Evolutionary conservation across 2,888 invertebrate genomes (phyloP).

Genomic region (Molanna angustata): DNA sequence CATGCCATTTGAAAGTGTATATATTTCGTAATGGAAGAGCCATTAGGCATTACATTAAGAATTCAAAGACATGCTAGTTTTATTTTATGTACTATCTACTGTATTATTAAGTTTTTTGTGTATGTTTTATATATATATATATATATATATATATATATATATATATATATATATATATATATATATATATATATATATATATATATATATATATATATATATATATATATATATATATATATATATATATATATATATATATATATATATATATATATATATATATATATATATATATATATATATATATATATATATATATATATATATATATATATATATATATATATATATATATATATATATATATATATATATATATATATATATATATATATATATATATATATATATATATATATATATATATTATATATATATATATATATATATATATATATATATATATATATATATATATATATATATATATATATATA

Average conservation of each 20-base stretch:
- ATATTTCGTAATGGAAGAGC: no score
- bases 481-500: background rate
- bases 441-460: background rate
- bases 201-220: slow-evolving; percentile 1
- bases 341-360: background rate
- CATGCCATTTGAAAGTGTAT: no score
- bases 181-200: slow-evolving; percentile 3
- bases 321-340: background rate
- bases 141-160: no score
- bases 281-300: background rate
- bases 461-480: background rate
- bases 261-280: background rate
- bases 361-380: background rate
- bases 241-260: background rate
- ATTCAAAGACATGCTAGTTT: no score
- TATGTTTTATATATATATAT: no score
- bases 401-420: background rate
- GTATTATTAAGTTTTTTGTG: no score
- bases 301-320: background rate
- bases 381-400: background rate
- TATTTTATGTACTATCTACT: no score
- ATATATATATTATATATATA: background rate
- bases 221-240: background rate
- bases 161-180: background rate
- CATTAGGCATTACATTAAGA: no score